phyloP scores from a whole-genome alignment of 1,140 invertebrate genomes.

The Panagrolaimus sp. region DNA sequence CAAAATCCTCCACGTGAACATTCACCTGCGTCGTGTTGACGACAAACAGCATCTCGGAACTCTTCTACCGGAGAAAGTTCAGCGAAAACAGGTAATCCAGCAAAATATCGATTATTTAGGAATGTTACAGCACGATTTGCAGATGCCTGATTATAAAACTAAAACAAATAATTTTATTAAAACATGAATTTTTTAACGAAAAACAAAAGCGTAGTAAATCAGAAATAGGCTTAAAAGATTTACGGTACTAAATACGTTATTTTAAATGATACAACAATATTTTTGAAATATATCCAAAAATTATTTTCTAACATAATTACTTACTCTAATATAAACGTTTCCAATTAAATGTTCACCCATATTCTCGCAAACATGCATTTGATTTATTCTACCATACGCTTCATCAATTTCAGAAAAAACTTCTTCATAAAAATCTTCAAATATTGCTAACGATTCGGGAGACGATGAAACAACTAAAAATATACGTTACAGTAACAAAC shows the following conservation, averaged over 20 bases:
- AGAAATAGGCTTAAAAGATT: no score
- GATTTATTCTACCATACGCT: background rate
- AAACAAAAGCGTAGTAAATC: no score
- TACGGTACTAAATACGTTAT: no score
- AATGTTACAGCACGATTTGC: background rate
- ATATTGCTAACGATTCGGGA: background rate
- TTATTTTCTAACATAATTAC: background rate
- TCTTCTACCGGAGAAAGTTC: constrained; percentile 1
- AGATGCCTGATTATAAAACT: background rate
- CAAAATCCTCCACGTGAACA: background rate
- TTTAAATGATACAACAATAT: no score
- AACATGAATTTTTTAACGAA: background rate
- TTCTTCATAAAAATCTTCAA: constrained; percentile 9
- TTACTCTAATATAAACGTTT: constrained; percentile 6
- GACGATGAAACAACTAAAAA: background rate
- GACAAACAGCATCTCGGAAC: background rate
- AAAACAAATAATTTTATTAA: no score
- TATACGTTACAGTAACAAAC: background rate
- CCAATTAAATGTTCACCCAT: constrained; percentile 8
- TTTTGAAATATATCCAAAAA: background rate
- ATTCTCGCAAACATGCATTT: constrained; percentile 11
- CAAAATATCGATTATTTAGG: constrained; percentile 3
- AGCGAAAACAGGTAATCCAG: background rate
- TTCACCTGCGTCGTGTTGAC: constrained; percentile 1
- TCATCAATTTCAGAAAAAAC: constrained; percentile 8